Evolutionary conservation across 2,797 vertebrate species (phyloP).

Genomic region (Pipistrellus pygmaeus): DNA sequence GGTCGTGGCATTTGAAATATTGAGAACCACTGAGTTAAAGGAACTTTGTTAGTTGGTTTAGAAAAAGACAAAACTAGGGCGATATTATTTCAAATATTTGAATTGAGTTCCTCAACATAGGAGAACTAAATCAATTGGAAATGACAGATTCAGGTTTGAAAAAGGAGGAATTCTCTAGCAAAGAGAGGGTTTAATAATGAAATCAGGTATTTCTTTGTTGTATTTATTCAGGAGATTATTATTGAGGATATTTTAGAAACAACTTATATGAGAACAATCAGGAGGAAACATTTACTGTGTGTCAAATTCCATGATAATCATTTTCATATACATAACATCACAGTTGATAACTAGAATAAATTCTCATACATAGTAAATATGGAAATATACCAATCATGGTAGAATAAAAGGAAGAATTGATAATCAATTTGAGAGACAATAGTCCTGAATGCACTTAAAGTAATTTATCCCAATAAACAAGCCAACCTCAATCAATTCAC

Average conservation of each 20-base stretch:
- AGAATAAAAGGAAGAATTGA: neutral
- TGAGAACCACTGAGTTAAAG: neutral
- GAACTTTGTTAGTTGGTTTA: neutral
- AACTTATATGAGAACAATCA: neutral
- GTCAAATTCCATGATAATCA: neutral
- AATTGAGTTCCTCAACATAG: neutral
- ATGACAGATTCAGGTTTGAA: neutral
- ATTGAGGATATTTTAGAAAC: neutral
- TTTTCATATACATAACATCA: neutral
- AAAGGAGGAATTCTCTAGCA: neutral
- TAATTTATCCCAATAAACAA: neutral
- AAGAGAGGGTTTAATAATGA: neutral
- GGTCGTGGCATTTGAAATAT: too few relatives aligned
- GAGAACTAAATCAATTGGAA: constrained; percentile 24
- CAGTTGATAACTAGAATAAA: neutral
- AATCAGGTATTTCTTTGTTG: neutral
- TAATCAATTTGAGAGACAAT: neutral
- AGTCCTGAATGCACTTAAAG: neutral
- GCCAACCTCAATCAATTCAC: neutral
- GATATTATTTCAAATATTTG: constrained; percentile 2
- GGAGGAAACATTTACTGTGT: neutral
- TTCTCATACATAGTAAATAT: neutral
- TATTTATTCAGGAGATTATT: neutral
- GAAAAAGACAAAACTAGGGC: neutral
- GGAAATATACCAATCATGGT: neutral